phyloP scores from a whole-genome alignment of 1,140 invertebrate species.

The Papilio glaucus region DNA sequence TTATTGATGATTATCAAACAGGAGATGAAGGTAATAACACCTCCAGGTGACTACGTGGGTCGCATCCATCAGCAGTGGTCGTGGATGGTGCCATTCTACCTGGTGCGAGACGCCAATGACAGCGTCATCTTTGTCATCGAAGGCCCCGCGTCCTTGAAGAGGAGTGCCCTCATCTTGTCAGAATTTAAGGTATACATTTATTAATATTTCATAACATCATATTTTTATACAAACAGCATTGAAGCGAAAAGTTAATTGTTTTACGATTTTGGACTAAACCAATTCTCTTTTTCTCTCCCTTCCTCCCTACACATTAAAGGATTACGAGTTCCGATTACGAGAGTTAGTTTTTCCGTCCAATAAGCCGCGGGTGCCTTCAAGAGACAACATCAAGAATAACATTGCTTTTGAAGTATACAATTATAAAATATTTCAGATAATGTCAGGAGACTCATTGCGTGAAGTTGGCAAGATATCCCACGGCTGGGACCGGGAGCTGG shows the following conservation, averaged over 20 bases:
- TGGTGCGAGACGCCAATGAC: slow-evolving; percentile 78
- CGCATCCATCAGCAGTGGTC: slow-evolving; percentile 83
- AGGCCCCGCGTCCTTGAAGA: slow-evolving; percentile 73
- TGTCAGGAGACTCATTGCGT: slow-evolving; percentile 77
- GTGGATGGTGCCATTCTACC: slow-evolving; percentile 78
- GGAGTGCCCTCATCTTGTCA: slow-evolving; percentile 60
- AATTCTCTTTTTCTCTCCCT: no score
- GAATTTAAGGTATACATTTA: slow-evolving; percentile 66
- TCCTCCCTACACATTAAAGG: no score
- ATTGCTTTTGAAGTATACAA: neutral
- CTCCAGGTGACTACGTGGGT: slow-evolving; percentile 84
- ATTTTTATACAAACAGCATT: no score
- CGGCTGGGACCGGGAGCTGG: slow-evolving; percentile 83
- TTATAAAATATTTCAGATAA: slow-evolving; percentile 56
- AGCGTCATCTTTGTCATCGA: slow-evolving; percentile 82
- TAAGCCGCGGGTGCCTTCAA: no score
- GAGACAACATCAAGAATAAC: no score
- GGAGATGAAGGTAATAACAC: slow-evolving; percentile 83
- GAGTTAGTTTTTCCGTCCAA: no score
- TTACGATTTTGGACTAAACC: no score
- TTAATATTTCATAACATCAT: neutral
- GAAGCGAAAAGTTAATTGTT: no score
- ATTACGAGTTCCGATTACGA: no score
- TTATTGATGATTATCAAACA: no score
- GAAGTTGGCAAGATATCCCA: slow-evolving; percentile 84